Conservation (phyloP, 2,113 vertebrate species). For the Oxyura jamaicensis region DNA sequence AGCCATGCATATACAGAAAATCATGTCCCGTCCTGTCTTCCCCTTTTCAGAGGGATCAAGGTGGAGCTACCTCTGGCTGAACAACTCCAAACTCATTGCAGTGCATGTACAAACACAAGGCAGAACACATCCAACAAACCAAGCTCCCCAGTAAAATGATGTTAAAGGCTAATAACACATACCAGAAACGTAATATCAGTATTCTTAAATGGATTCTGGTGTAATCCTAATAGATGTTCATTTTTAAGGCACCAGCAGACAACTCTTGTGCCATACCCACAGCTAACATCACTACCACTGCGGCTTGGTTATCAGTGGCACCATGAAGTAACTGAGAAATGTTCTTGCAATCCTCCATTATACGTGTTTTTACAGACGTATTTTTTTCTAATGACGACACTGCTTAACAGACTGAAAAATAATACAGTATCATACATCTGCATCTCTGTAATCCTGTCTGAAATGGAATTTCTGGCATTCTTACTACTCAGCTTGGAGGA, state of each 20-base stretch:
- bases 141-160: background rate
- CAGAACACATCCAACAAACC: background rate
- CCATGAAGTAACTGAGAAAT: background rate
- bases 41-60: background rate
- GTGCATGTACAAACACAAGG: rapidly evolving
- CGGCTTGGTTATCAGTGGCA: background rate
- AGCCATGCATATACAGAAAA: background rate
- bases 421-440: background rate
- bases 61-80: background rate
- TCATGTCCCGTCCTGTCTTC: background rate
- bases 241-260: background rate
- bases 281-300: background rate
- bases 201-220: background rate
- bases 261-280: background rate
- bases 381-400: background rate
- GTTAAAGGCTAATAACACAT: background rate
- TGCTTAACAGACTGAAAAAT: background rate
- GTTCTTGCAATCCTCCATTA: background rate
- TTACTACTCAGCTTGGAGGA: background rate
- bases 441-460: background rate
- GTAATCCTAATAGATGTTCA: background rate
- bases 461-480: background rate
- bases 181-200: background rate
- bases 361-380: background rate
- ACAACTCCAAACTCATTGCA: background rate